Evolutionary conservation across 2,113 vertebrate genomes (phyloP), one percentile per base, ranked within the genome.

Genomic region (Xiphophorus couchianus): DNA sequence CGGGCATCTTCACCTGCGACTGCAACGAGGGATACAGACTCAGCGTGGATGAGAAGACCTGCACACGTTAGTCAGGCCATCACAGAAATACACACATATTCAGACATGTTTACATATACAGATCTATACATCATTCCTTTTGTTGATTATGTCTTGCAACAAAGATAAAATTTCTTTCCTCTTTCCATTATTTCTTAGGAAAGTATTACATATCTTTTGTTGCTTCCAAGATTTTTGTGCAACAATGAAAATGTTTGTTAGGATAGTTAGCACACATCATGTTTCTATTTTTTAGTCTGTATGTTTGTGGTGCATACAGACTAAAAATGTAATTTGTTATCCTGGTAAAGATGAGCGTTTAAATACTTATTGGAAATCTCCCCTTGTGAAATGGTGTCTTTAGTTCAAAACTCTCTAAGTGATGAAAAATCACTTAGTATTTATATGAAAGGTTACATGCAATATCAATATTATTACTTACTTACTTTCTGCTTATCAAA

Each of bases 31-130:
- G 97, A 31, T 96, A 97, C 94, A 94, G 85, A 8, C 95, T 99
- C 69, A 95, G 96, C 0, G 8, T 74, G 0, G 96, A 99, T 0
- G 91, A 93, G 78, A 98, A 94, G 92, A 97, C 95, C 10, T 99
- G 97, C 42, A 28, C 85, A 88, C 90, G 91, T 93, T 42, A 42
- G 65, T 42, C 35, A 42, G n/a, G 42, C 17, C 11, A 2, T 14
- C 37, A 42, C 25, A 69, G 77, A n/a, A n/a, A 31, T 67, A 17
- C 62, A 63, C 11, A 30, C 17, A 29, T 1, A 6, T 22, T 33
- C 69, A 27, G 25, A 37, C 31, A 37, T 5, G 48, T 44, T 19
- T 42, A 44, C 6, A 64, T 44, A 61, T 31, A 44, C 0, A 51
- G 1, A 17, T 13, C 28, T 42, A 14, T 44, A 7, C 12, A 7